Conservation (phyloP, 2,888 invertebrate genomes). For the Saturnia pavonia region DNA sequence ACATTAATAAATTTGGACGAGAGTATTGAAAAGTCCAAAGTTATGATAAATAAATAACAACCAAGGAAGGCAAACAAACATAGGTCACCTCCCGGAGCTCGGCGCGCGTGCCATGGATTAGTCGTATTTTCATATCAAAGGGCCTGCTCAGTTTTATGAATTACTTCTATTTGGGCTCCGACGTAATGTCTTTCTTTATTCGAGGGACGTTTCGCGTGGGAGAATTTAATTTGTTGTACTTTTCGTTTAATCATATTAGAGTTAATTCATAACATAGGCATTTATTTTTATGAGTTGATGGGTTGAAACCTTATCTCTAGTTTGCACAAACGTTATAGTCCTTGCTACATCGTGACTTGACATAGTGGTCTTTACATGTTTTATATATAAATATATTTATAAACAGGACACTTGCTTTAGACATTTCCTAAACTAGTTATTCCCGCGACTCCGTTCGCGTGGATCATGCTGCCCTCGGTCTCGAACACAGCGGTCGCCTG, state of each 20-base stretch:
- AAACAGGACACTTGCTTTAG: neutral
- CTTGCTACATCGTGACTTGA: neutral
- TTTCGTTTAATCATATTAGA: conserved; percentile 68
- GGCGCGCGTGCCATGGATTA: conserved; percentile 77
- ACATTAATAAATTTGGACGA: conserved; percentile 65
- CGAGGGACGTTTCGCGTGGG: conserved; percentile 70
- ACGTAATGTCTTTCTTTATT: conserved; percentile 72
- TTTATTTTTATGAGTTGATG: conserved; percentile 45
- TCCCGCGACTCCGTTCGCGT: no score
- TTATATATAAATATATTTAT: neutral
- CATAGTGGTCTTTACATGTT: neutral
- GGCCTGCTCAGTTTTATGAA: conserved; percentile 73
- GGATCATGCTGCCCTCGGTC: no score
- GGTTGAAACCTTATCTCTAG: conserved; percentile 49
- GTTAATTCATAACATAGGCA: conserved; percentile 50
- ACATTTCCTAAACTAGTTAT: no score
- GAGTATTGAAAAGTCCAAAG: conserved; percentile 69
- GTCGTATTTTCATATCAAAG: conserved; percentile 79
- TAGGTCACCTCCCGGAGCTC: conserved; percentile 61
- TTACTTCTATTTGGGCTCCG: conserved; percentile 67
- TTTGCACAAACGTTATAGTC: conserved; percentile 47
- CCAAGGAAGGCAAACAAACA: conserved; percentile 66
- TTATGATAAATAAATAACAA: conserved; percentile 73
- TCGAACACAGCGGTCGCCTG: no score
- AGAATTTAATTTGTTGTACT: conserved; percentile 78